Conservation (phyloP, 2,888 invertebrate genomes). For the Phengaris arion region DNA sequence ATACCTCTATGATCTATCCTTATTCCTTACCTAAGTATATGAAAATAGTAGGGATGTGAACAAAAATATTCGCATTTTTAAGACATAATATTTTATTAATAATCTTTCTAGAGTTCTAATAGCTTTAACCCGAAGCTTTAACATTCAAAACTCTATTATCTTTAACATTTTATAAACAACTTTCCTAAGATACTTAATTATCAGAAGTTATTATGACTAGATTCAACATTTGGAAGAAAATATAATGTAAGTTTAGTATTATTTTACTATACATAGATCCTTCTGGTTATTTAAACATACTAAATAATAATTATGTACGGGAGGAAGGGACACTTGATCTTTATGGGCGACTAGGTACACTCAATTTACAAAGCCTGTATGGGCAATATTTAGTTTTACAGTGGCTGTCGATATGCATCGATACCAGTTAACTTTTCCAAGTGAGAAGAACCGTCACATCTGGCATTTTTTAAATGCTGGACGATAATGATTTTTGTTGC, state of each 20-base stretch:
- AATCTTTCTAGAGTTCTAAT: background rate
- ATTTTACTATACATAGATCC: conserved; percentile 6
- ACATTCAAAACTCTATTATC: conserved; percentile 12
- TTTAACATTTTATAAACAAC: conserved; percentile 8
- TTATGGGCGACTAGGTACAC: too few relatives aligned
- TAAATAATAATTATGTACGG: background rate
- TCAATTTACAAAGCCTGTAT: too few relatives aligned
- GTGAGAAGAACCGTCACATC: too few relatives aligned
- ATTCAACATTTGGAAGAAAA: conserved; percentile 23
- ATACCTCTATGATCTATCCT: too few relatives aligned
- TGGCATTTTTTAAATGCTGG: too few relatives aligned
- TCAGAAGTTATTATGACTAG: conserved; percentile 24
- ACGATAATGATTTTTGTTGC: too few relatives aligned
- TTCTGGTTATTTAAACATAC: background rate
- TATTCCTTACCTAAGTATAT: too few relatives aligned
- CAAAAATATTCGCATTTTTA: background rate
- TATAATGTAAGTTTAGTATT: background rate
- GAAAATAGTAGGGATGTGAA: background rate
- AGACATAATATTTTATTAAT: conserved; percentile 2
- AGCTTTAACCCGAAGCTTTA: background rate
- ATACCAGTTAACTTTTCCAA: too few relatives aligned
- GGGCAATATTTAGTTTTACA: too few relatives aligned
- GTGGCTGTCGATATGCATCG: too few relatives aligned
- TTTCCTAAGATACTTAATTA: background rate
- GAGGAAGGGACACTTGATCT: too few relatives aligned